Evolutionary conservation across 1,140 invertebrate genomes (phyloP).

Genomic region (Eupeodes corollae): DNA sequence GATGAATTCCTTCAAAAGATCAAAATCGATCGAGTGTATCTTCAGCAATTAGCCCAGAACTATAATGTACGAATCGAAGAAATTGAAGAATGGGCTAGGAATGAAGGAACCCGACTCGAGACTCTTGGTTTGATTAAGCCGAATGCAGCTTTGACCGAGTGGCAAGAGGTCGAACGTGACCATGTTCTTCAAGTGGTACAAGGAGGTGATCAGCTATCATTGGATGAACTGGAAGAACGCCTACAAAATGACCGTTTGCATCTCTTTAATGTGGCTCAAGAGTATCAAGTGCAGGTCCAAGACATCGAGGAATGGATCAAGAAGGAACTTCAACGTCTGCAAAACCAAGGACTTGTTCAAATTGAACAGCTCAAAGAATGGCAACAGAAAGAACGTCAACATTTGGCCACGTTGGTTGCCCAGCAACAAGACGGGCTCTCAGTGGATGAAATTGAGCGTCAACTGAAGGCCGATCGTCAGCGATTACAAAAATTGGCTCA

Average conservation of each 20-base stretch:
- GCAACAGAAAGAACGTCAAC: conserved; percentile 30
- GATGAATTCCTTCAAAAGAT: conserved; percentile 35
- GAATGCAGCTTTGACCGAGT: conserved; percentile 31
- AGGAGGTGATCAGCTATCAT: conserved; percentile 28
- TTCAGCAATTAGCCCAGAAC: conserved; percentile 29
- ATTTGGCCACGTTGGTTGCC: conserved; percentile 22
- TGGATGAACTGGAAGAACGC: conserved; percentile 29
- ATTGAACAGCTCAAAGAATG: conserved; percentile 31
- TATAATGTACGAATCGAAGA: conserved; percentile 34
- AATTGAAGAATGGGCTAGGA: conserved; percentile 31
- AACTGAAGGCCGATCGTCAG: conserved; percentile 26
- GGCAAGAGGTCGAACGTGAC: conserved; percentile 30
- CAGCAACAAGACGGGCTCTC: conserved; percentile 27
- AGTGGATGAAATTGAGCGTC: conserved; percentile 22
- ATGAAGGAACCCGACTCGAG: conserved; percentile 31
- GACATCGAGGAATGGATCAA: conserved; percentile 34
- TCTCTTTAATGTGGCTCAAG: conserved; percentile 21
- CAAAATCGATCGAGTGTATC: conserved; percentile 24
- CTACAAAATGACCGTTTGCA: conserved; percentile 26
- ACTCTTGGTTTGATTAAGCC: conserved; percentile 31
- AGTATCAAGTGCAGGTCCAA: conserved; percentile 31
- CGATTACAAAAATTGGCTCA: conserved; percentile 35
- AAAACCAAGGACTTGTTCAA: conserved; percentile 31
- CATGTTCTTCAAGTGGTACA: conserved; percentile 28
- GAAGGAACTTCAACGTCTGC: conserved; percentile 28